Conservation (phyloP, 2,797 vertebrate genomes). For the Acanthis flammea region DNA sequence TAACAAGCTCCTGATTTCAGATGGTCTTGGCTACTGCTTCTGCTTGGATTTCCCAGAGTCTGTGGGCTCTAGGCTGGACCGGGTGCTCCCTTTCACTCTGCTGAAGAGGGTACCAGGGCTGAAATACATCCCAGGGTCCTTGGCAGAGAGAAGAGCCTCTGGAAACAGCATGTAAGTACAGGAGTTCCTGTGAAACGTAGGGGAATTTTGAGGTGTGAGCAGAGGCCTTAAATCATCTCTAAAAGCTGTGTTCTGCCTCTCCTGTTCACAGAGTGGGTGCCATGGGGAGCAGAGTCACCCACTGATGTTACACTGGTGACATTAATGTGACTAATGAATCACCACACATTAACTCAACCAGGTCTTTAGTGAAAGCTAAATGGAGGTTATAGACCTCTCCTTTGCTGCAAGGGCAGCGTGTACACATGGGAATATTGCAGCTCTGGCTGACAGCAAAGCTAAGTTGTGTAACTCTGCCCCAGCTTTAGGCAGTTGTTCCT, state of each 20-base stretch:
- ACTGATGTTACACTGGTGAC: not conserved
- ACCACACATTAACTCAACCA: not conserved
- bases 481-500: not conserved
- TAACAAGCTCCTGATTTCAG: constrained; percentile 47
- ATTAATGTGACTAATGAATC: not conserved
- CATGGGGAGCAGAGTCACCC: not conserved
- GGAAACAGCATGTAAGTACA: constrained; percentile 63
- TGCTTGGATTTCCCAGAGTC: constrained; percentile 72
- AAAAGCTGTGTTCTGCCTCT: not conserved
- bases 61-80: constrained; percentile 59
- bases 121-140: constrained; percentile 51
- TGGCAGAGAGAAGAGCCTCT: constrained; percentile 60
- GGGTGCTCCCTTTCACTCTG: constrained; percentile 70
- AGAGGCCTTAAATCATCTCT: not conserved
- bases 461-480: not conserved
- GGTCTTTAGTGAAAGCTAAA: not conserved
- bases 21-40: constrained; percentile 73
- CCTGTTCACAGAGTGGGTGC: not conserved
- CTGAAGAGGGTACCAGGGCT: constrained; percentile 64
- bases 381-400: not conserved
- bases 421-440: not conserved
- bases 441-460: not conserved
- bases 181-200: not conserved
- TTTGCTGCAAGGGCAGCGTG: not conserved
- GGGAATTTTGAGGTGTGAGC: not conserved